These are phyloP conservation scores for Leptarthrus brevirostris DNA, from an alignment of 2,888 invertebrate species.

Conservation along the genomic window DNA sequence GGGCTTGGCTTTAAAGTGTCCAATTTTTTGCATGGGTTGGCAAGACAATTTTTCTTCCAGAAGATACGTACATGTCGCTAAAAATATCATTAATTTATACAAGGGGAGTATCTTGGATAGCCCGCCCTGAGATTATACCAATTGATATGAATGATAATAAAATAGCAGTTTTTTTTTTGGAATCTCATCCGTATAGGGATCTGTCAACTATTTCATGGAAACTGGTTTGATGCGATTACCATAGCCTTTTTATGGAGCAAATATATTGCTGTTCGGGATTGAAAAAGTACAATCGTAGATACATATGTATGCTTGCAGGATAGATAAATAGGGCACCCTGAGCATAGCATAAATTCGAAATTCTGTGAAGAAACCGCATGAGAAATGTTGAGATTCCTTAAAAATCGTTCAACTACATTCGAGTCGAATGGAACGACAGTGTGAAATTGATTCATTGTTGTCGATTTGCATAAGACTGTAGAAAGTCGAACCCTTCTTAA, in stretches of 20 bases:
- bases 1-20: slow-evolving; percentile 4
- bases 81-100: slow-evolving; percentile 19
- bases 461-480: slow-evolving; percentile 47
- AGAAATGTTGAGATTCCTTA: slow-evolving; percentile 34
- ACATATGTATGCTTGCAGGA: background rate
- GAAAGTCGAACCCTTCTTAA: slow-evolving; percentile 18
- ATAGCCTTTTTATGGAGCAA: background rate
- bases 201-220: slow-evolving; percentile 22
- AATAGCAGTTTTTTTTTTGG: slow-evolving; percentile 15
- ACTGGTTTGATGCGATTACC: slow-evolving; percentile 23
- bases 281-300: slow-evolving; percentile 8
- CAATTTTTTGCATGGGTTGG: slow-evolving; percentile 10
- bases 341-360: background rate
- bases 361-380: slow-evolving; percentile 13
- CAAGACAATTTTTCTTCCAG: slow-evolving; percentile 18
- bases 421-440: slow-evolving; percentile 18
- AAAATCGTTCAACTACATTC: slow-evolving; percentile 34
- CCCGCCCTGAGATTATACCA: background rate
- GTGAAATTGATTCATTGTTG: slow-evolving; percentile 48
- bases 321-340: background rate
- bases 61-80: background rate
- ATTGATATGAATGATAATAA: slow-evolving; percentile 37
- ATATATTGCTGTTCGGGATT: slow-evolving; percentile 6
- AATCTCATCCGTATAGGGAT: slow-evolving; percentile 9
- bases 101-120: background rate